Conservation (phyloP, 2,888 invertebrate genomes). For the Calliscelio sp. region DNA sequence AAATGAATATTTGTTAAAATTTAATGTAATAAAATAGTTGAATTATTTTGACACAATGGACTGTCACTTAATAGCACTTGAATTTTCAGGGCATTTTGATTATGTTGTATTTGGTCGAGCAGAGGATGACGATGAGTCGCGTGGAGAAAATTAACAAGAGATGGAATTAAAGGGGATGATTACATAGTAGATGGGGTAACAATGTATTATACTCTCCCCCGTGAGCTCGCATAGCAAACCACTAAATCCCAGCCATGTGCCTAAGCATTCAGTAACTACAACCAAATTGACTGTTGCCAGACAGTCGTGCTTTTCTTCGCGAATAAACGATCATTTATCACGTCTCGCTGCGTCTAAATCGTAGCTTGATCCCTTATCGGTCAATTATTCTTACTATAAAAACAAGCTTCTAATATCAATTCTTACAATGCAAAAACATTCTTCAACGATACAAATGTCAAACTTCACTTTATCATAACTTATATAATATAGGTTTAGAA, state of each 20-base stretch:
- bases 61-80: constrained; percentile 28
- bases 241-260: constrained; percentile 82
- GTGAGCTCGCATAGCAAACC: constrained; percentile 82
- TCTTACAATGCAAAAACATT: too few species aligned
- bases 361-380: constrained; percentile 9
- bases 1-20: too few species aligned
- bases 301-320: constrained; percentile 70
- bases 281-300: constrained; percentile 80
- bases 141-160: constrained; percentile 77
- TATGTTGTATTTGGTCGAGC: constrained; percentile 61
- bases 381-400: constrained; percentile 24
- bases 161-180: constrained; percentile 75
- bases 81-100: constrained; percentile 57
- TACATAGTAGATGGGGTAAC: constrained; percentile 82
- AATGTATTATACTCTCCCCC: constrained; percentile 83
- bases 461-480: too few species aligned
- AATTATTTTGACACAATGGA: constrained; percentile 23
- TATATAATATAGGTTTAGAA: too few species aligned
- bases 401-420: too few species aligned
- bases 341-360: constrained; percentile 37
- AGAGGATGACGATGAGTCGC: constrained; percentile 47
- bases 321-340: constrained; percentile 74
- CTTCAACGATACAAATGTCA: too few species aligned
- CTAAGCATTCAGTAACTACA: constrained; percentile 85
- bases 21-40: too few species aligned